Evolutionary conservation across 1,140 invertebrate species (phyloP).

Genomic region (Listronotus oregonensis): DNA sequence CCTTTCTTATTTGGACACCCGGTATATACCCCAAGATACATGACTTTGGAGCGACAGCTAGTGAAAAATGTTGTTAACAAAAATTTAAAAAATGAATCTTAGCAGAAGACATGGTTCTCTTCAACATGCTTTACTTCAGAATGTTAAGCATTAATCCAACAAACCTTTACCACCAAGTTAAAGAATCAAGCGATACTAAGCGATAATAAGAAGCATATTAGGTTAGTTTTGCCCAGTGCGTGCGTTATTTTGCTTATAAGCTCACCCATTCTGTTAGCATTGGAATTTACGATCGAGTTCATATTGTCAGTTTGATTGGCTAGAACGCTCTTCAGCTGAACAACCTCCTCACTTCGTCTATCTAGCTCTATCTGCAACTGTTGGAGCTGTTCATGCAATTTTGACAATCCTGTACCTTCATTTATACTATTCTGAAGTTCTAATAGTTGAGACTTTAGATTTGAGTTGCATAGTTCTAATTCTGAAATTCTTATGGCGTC

Average conservation of each 20-base stretch:
- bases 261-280: constrained; percentile 63
- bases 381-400: constrained; percentile 74
- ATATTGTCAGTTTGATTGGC: constrained; percentile 77
- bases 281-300: constrained; percentile 72
- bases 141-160: too few relatives aligned
- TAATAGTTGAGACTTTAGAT: constrained; percentile 78
- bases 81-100: too few relatives aligned
- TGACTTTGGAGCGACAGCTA: too few relatives aligned
- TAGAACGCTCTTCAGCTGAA: constrained; percentile 85
- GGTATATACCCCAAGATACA: too few relatives aligned
- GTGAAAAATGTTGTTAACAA: too few relatives aligned
- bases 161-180: neutral
- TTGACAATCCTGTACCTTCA: constrained; percentile 54
- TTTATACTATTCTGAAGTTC: constrained; percentile 70
- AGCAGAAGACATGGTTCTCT: too few relatives aligned
- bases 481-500: constrained; percentile 68
- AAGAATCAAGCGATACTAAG: neutral
- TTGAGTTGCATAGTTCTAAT: constrained; percentile 91
- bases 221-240: constrained; percentile 27
- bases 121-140: too few relatives aligned
- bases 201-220: constrained; percentile 31
- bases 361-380: constrained; percentile 85
- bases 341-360: constrained; percentile 84
- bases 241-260: constrained; percentile 40
- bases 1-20: too few relatives aligned